Conservation (phyloP, 2,113 vertebrate genomes). For the Athene cunicularia region DNA sequence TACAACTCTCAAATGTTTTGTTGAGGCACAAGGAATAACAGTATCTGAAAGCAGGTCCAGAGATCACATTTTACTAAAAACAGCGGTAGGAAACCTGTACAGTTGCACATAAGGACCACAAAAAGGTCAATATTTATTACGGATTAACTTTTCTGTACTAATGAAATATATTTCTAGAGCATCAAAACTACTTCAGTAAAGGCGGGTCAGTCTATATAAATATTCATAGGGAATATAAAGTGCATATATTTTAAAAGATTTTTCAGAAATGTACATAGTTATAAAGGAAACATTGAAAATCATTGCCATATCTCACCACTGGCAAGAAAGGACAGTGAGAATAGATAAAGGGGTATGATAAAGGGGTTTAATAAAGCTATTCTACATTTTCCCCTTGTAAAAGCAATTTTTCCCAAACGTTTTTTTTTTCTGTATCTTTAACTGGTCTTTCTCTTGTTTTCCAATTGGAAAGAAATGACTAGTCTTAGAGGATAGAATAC, state of each 20-base stretch:
- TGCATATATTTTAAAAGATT: background rate
- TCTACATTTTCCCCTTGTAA: background rate
- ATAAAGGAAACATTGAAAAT: background rate
- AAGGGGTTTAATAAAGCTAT: background rate
- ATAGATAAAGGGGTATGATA: background rate
- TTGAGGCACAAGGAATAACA: slow-evolving; percentile 79
- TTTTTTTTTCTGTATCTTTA: background rate
- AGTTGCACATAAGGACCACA: slow-evolving; percentile 45
- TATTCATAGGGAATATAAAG: background rate
- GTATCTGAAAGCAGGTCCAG: slow-evolving; percentile 76
- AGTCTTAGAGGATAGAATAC: background rate
- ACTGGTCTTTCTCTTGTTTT: background rate
- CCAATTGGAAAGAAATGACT: background rate
- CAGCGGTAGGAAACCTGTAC: slow-evolving; percentile 41
- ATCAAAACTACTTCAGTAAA: background rate
- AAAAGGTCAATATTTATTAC: background rate
- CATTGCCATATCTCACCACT: background rate
- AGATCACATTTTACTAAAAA: slow-evolving; percentile 67
- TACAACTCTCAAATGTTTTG: slow-evolving; percentile 86
- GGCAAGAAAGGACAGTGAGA: background rate
- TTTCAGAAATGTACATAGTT: background rate
- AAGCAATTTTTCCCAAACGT: background rate
- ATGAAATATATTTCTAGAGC: background rate
- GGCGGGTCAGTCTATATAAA: background rate
- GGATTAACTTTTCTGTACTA: background rate